These are phyloP conservation scores for Pimpla rufipes DNA, from an alignment of 2,888 invertebrate genomes.

Conservation along the genomic window DNA sequence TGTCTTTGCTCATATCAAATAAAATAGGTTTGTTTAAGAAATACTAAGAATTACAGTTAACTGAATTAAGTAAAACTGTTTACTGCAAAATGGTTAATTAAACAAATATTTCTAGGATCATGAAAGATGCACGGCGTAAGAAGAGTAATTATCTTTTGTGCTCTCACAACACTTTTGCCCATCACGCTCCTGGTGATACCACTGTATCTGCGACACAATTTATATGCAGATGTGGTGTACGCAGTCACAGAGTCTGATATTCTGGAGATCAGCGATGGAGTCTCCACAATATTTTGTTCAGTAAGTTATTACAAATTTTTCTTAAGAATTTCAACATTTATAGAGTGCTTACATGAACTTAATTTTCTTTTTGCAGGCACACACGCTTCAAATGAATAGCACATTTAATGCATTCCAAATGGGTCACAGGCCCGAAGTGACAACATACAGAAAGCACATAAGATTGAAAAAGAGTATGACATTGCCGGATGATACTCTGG, in stretches of 20 bases:
- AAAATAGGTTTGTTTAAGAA: background rate
- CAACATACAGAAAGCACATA: constrained; percentile 90
- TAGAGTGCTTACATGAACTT: background rate
- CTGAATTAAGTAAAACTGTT: background rate
- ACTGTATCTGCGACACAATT: constrained; percentile 91
- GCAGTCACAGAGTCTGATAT: constrained; percentile 94
- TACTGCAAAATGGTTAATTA: background rate
- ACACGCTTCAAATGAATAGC: constrained; percentile 92
- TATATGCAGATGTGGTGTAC: constrained; percentile 92
- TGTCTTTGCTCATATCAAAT: too few species aligned
- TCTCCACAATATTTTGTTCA: constrained; percentile 93
- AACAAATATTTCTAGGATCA: constrained; percentile 84
- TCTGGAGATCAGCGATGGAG: constrained; percentile 92
- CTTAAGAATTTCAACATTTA: background rate
- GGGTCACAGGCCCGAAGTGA: constrained; percentile 89
- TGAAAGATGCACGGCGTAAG: constrained; percentile 93
- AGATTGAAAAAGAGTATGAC: constrained; percentile 93
- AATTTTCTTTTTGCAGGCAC: constrained; percentile 86
- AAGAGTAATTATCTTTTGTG: constrained; percentile 92
- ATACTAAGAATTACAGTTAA: background rate
- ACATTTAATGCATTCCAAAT: constrained; percentile 91
- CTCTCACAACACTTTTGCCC: constrained; percentile 91
- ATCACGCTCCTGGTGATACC: constrained; percentile 91
- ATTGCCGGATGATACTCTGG: constrained; percentile 93
- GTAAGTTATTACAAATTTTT: constrained; percentile 75